Conservation (phyloP, 2,888 invertebrate genomes). For the Tineola bisselliella region DNA sequence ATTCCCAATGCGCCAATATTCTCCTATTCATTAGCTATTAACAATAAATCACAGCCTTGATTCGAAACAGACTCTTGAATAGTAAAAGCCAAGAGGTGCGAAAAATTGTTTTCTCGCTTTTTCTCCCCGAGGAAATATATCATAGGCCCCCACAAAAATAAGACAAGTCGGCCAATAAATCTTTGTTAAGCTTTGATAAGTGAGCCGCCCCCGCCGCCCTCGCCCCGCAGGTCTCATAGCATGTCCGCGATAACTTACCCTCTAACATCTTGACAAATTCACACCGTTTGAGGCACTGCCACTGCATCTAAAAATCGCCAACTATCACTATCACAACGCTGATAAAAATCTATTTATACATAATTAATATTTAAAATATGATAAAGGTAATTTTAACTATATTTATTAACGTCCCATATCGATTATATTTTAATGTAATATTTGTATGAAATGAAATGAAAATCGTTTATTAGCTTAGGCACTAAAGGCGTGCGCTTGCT, state of each 20-base stretch:
- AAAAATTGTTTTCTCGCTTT: slow-evolving; percentile 17
- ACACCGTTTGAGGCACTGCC: slow-evolving; percentile 25
- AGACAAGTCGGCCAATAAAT: slow-evolving; percentile 30
- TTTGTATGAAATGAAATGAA: too few species aligned
- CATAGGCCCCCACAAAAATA: slow-evolving; percentile 20
- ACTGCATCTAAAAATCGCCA: neutral
- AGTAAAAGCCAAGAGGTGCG: slow-evolving; percentile 12
- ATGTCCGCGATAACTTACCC: slow-evolving; percentile 36
- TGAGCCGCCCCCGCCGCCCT: slow-evolving; percentile 30
- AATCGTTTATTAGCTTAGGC: too few species aligned
- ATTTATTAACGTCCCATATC: too few species aligned
- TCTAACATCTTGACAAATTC: slow-evolving; percentile 42
- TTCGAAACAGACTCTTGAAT: slow-evolving; percentile 6
- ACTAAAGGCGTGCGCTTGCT: too few species aligned
- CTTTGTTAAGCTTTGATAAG: slow-evolving; percentile 44
- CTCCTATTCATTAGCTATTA: neutral
- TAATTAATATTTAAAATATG: too few species aligned
- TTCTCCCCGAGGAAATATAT: slow-evolving; percentile 22
- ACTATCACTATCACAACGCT: too few species aligned
- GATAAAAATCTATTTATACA: too few species aligned
- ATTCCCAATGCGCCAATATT: neutral
- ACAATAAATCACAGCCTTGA: neutral
- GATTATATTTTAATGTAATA: too few species aligned
- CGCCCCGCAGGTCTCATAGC: slow-evolving; percentile 27
- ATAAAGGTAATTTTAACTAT: too few species aligned